Evolutionary conservation across 2,797 vertebrate species (phyloP), one percentile per base, ranked within the genome.

Genomic region (Setipinna tenuifilis): DNA sequence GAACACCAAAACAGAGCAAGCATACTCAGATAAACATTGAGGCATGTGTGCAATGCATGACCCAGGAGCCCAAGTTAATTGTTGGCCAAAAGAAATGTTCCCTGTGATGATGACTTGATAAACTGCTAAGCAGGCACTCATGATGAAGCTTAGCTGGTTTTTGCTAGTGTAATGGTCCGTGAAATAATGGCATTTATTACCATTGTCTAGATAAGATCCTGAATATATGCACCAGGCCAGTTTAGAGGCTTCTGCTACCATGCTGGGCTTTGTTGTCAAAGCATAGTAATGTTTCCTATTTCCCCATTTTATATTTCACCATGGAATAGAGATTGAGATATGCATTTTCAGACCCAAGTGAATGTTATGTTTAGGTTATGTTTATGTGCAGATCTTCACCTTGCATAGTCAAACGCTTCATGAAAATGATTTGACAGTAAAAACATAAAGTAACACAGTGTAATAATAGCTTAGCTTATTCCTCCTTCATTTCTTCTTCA

Each of bases 181-280:
- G 48, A 86, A 83, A 80, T 65, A 25, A 84, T 87, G 58, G 46
- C 71, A 71, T 71, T 81, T 82, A 87, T 89, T 78, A 84, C 59
- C 31, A 83, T 87, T 35, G 78, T 80, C 87, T 85, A 87, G 87
- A 89, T 90, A 89, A 85, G 59, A 35, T 87, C 75, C 87, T 90
- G 87, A 90, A 91, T 88, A 84, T 83, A 84, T 87, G n/a, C n/a
- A 82, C 83, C 48, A 81, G 71, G 50, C 17, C n/a, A 59, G 84
- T 86, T 85, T 84, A 83, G 90, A 91, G 92, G 91, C 89, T 86
- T 88, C 86, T 83, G 86, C 83, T 23, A 82, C 17, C 71, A 84
- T 50, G 78, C 17, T 88, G 61, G 83, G 85, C 86, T 88, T 84
- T 87, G 85, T 90, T 91, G 89, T 92, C 88, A 87, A 81, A 46